Percentiles rank a stretch among this genome's conserved stretches.
These are phyloP conservation scores for Lordiphosa fenestrarum DNA, from an alignment of 2,888 invertebrate species.

Conservation along the genomic window DNA sequence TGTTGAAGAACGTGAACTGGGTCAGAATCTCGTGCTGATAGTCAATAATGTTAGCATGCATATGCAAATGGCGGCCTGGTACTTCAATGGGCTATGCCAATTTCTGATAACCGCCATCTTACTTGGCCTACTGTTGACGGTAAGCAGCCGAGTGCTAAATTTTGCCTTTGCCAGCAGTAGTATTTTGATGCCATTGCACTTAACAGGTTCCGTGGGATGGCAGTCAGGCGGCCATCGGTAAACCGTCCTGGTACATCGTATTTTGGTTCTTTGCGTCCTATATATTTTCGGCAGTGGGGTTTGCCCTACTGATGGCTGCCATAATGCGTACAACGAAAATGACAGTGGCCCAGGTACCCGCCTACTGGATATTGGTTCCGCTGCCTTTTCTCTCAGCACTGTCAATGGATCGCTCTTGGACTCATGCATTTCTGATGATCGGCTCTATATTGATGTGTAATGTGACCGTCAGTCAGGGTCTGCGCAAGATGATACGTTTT, in stretches of 20 bases:
- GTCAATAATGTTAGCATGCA: not conserved
- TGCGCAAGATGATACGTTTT: constrained; percentile 25
- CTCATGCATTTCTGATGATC: not conserved
- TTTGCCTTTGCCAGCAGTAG: not conserved
- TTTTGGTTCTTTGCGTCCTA: constrained; percentile 38
- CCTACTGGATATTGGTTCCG: constrained; percentile 40
- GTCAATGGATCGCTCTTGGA: not conserved
- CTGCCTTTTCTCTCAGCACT: constrained; percentile 37
- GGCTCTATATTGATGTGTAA: constrained; percentile 38
- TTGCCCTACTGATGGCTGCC: constrained; percentile 30
- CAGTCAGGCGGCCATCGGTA: constrained; percentile 7
- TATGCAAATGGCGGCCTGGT: constrained; percentile 44
- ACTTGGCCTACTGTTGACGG: constrained; percentile 39
- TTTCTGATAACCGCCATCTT: constrained; percentile 22
- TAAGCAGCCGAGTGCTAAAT: constrained; percentile 4
- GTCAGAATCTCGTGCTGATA: constrained; percentile 22
- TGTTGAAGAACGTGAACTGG: constrained; percentile 38
- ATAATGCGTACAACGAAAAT: constrained; percentile 24
- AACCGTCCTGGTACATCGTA: constrained; percentile 35
- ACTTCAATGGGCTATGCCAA: constrained; percentile 27
- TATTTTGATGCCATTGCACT: not conserved
- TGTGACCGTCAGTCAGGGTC: constrained; percentile 42
- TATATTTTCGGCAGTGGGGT: constrained; percentile 27
- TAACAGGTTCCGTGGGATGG: constrained; percentile 38
- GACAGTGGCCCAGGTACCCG: constrained; percentile 35